Conservation (phyloP, 2,797 vertebrate genomes). For the Falco naumanni region DNA sequence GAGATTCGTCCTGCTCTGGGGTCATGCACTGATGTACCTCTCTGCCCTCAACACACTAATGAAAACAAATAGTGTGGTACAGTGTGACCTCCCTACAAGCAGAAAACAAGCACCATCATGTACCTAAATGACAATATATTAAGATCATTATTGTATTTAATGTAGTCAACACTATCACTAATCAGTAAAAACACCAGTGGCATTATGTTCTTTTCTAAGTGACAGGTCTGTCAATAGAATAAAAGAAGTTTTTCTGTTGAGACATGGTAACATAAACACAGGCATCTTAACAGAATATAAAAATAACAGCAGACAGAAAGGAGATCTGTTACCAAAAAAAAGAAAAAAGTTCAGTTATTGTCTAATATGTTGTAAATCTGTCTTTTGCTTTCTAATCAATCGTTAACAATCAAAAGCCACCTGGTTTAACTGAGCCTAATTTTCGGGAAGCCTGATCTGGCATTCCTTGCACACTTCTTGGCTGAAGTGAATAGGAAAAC, state of each 20-base stretch:
- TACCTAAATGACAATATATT: constrained; percentile 23
- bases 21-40: neutral
- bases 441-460: constrained; percentile 26
- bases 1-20: neutral
- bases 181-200: neutral
- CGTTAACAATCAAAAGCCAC: constrained; percentile 27
- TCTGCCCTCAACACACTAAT: neutral
- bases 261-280: neutral
- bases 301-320: neutral
- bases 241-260: neutral
- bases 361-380: constrained; percentile 34
- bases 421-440: constrained; percentile 32
- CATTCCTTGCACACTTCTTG: neutral
- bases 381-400: constrained; percentile 46
- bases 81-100: neutral
- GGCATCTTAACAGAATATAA: neutral
- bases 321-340: neutral
- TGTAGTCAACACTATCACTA: neutral
- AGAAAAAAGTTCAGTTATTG: neutral
- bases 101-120: neutral
- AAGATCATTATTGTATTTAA: constrained; percentile 6
- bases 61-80: neutral
- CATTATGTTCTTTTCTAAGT: neutral
- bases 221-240: constrained; percentile 6
- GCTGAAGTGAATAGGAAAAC: neutral